Conservation (phyloP, 2,888 invertebrate genomes). For the Beris morrisii region DNA sequence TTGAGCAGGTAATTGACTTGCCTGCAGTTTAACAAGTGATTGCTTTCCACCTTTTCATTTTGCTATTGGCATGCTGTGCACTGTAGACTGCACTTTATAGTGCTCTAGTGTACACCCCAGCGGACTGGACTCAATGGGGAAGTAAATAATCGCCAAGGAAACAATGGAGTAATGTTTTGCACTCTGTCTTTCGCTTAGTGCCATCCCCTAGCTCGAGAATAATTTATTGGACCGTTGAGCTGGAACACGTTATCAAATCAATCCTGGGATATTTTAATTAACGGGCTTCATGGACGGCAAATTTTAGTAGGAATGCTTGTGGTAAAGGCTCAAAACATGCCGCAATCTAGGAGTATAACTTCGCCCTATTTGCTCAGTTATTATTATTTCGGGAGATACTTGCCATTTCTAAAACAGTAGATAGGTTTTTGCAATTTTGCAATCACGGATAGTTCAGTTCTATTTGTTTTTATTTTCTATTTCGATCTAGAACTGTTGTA, state of each 20-base stretch:
- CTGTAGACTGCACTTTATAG: neutral
- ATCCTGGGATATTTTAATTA: neutral
- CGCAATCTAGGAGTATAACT: no score
- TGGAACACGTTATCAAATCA: slow-evolving; percentile 24
- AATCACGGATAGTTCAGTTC: no score
- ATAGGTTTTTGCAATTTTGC: no score
- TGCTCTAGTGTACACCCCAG: neutral
- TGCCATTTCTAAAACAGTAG: no score
- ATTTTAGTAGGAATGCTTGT: no score
- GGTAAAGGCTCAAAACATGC: neutral
- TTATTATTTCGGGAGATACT: no score
- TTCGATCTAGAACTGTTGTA: no score
- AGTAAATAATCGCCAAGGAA: neutral
- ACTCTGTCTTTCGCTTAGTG: slow-evolving; percentile 18
- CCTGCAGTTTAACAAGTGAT: slow-evolving; percentile 25
- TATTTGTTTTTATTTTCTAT: no score
- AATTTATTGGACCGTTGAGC: slow-evolving; percentile 29
- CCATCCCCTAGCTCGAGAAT: slow-evolving; percentile 22
- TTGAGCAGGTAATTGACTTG: slow-evolving; percentile 31
- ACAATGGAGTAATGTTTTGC: slow-evolving; percentile 21
- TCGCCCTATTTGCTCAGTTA: no score
- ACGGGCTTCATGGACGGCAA: no score
- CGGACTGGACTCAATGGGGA: neutral
- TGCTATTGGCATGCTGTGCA: no score
- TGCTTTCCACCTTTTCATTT: slow-evolving; percentile 7